Base-by-base conservation (phyloP, 1,140 invertebrate species). In the Asobara japonica region DNA sequence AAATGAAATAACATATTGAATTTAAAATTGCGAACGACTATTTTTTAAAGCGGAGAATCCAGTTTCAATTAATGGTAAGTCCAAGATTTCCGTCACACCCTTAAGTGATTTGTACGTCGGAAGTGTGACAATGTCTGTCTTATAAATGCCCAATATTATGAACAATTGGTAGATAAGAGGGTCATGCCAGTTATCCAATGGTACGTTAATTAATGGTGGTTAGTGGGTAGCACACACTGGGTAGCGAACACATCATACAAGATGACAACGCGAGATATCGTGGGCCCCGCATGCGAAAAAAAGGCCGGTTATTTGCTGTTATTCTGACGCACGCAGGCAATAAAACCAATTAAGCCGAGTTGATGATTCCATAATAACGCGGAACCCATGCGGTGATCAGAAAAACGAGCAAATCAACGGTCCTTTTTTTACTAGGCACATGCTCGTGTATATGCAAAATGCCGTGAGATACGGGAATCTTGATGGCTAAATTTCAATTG, bases 131-230 rank as follows among this genome's bases (percentile, higher is more conserved):
- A 56, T 25, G 22, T 27, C 5, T 36, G 31, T 5, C 51, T 6
- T 56, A 11, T 56, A 56, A 56, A 56, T 56, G 18, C 22, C 25
- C 51, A 18, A 62, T 31, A 62, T 62, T 62, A 62, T 11, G 29
- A 30, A 10, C 27, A 11, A 7, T 27, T 25, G 27, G 20, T 7
- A 20, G 27, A 60, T 60, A 60, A 60, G 60, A 31, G 29, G n/a
- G 60, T 29, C 60, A 62, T n/a, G 29, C n/a, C 27, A 56, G 60
- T 62, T 60, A 60, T 60, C 27, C 18, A 62, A 30, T 62, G 60
- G 60, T 18, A 62, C 60, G 60, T 62, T 62, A 62, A 62, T 62
- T 62, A 62, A 62, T 62, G 60, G 60, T 62, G 3, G 60, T 62
- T 62, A 62, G 29, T 31, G 60, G 18, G 29, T 6, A 29, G 27